These are phyloP conservation scores for Meloidogyne chitwoodi DNA, from an alignment of 1,140 invertebrate genomes.

Conservation along the genomic window DNA sequence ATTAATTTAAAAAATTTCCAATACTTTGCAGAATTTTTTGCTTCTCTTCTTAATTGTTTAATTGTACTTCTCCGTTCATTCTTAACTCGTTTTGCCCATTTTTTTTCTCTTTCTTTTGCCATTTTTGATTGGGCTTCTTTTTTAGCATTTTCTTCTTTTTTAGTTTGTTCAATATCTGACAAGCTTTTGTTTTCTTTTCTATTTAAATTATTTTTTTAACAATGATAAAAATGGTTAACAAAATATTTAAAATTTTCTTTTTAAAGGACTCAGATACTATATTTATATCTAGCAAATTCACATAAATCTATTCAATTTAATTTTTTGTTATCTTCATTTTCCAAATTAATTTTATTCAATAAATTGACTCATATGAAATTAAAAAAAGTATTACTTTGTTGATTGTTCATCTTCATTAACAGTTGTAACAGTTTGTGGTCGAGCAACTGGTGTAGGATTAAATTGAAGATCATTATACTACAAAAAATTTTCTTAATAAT, in stretches of 20 bases:
- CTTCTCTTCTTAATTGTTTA: conserved; percentile 24
- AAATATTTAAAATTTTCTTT: too few relatives aligned
- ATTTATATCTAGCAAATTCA: too few relatives aligned
- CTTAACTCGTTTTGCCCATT: conserved; percentile 16
- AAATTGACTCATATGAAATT: too few relatives aligned
- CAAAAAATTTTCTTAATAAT: neutral
- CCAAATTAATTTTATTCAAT: too few relatives aligned
- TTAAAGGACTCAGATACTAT: too few relatives aligned
- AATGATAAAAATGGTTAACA: too few relatives aligned
- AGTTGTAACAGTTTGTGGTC: neutral
- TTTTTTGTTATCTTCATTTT: too few relatives aligned
- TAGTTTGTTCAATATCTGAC: neutral
- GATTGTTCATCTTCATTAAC: neutral
- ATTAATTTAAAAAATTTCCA: neutral
- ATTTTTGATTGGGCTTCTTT: neutral
- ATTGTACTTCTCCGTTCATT: conserved; percentile 29
- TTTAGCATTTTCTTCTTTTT: neutral
- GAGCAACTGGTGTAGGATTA: neutral
- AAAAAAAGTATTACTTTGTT: too few relatives aligned
- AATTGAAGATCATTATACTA: neutral
- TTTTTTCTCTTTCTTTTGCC: conserved; percentile 13
- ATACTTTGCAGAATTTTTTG: conserved; percentile 24
- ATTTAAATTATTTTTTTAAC: too few relatives aligned
- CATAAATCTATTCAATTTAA: too few relatives aligned
- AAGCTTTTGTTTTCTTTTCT: neutral